Base-by-base conservation (phyloP, 2,888 invertebrate genomes). In the Caprella mutica region DNA sequence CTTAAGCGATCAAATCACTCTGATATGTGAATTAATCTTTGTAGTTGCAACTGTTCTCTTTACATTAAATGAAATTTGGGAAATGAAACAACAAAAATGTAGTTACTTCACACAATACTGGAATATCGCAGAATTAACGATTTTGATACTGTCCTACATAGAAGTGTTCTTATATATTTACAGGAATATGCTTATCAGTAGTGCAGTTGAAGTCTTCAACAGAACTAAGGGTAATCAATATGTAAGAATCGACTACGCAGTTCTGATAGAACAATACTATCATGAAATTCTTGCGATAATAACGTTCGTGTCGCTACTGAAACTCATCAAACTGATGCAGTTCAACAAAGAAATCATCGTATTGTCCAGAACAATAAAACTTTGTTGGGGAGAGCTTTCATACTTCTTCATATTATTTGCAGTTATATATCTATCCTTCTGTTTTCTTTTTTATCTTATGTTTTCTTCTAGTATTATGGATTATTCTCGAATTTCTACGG, bases 261-360 rank as follows among this genome's bases (percentile, higher is more conserved):
- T 71, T 2, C 69, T 70, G 58, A 72, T 74, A 68, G 74, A 76
- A 58, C 73, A 76, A 58, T 66, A 72, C 5, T 75, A 75, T 67
- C 70, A 71, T 23, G 74, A 75, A 66, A 69, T 75, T 59, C 68
- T 75, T 23, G 75, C 74, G n/a, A 71, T 72, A 66, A 69, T 75
- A 21, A 72, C 74, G 33, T 77, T 77, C 69, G 70, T 75, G 52
- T 72, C 73, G 17, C 73, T 74, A 3, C 68, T 77, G 55, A 76
- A 77, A 67, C 75, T 77, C 68, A 70, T 76, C 55, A 72, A 74
- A 59, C 69, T 77, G n/a, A 69, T 77, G 24, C 69, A 75, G 58
- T 77, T 67, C 58, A 67, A 67, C 56, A 69, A 69, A 48, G 65
- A 69, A 38, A 69, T 69, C 66, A 69, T 68, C 24, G 65, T 69